These are phyloP conservation scores for Amphimallon solstitiale DNA, from an alignment of 2,888 invertebrate species.

Conservation along the genomic window DNA sequence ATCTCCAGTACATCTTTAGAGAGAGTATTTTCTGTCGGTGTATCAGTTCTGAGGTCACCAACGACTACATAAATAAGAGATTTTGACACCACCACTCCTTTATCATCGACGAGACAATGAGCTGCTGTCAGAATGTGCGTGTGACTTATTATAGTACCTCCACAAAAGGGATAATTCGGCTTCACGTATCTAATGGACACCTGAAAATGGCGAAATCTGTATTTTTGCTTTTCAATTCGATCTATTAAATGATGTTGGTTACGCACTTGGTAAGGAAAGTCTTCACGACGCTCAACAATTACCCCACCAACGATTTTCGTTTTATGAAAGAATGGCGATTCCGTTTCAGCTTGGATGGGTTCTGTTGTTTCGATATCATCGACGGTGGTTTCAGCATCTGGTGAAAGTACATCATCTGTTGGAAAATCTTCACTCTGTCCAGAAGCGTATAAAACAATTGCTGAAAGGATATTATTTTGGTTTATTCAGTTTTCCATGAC, in stretches of 20 bases:
- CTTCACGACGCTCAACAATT: slow-evolving; percentile 31
- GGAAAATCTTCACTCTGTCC: too few relatives aligned
- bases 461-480: too few relatives aligned
- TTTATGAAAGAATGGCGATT: slow-evolving; percentile 19
- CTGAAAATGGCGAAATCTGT: slow-evolving; percentile 25
- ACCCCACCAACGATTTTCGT: slow-evolving; percentile 43
- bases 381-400: background rate
- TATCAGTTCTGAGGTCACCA: slow-evolving; percentile 34
- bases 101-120: slow-evolving; percentile 33
- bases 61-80: slow-evolving; percentile 26
- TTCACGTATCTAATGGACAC: slow-evolving; percentile 38
- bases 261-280: slow-evolving; percentile 43
- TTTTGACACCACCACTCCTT: slow-evolving; percentile 12
- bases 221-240: background rate
- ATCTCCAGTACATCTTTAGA: slow-evolving; percentile 28
- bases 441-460: too few relatives aligned
- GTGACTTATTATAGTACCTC: slow-evolving; percentile 33
- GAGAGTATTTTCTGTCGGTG: slow-evolving; percentile 2
- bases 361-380: background rate
- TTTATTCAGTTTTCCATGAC: too few relatives aligned
- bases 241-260: background rate
- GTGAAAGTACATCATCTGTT: background rate
- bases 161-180: slow-evolving; percentile 34
- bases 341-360: background rate
- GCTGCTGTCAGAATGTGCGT: slow-evolving; percentile 38